Evolutionary conservation across 2,888 invertebrate species (phyloP).

Genomic region (Polietes domitor): DNA sequence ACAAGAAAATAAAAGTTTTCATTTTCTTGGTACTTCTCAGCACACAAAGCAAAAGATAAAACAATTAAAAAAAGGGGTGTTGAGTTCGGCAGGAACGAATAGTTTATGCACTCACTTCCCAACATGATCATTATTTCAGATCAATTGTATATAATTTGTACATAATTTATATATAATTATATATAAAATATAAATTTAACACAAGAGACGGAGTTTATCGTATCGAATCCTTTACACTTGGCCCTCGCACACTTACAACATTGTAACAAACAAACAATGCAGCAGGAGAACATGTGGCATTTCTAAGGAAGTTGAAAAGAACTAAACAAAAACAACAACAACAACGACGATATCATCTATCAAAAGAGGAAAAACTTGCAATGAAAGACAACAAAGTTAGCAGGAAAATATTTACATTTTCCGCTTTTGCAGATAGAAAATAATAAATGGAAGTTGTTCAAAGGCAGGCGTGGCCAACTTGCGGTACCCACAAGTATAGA

Average conservation of each 20-base stretch:
- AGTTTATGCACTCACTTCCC: no score
- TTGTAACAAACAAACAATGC: neutral
- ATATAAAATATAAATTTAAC: no score
- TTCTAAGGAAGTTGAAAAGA: neutral
- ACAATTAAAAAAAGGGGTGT: neutral
- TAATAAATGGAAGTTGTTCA: neutral
- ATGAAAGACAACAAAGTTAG: neutral
- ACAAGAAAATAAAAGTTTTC: conserved; percentile 22
- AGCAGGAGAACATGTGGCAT: conserved; percentile 26
- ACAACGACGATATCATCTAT: neutral
- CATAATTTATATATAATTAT: no score
- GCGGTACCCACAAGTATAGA: no score
- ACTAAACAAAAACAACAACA: neutral
- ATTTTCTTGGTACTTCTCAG: neutral
- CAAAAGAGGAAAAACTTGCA: neutral
- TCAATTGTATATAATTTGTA: no score
- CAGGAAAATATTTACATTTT: conserved; percentile 15
- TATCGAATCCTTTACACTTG: no score
- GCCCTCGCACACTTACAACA: neutral
- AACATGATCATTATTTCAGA: no score
- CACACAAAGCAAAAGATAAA: neutral
- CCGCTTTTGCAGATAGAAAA: neutral
- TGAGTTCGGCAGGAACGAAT: no score
- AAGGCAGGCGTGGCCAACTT: neutral
- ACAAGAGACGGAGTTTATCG: no score